Conservation (phyloP, 2,888 invertebrate genomes). For the Antheraea yamamai region DNA sequence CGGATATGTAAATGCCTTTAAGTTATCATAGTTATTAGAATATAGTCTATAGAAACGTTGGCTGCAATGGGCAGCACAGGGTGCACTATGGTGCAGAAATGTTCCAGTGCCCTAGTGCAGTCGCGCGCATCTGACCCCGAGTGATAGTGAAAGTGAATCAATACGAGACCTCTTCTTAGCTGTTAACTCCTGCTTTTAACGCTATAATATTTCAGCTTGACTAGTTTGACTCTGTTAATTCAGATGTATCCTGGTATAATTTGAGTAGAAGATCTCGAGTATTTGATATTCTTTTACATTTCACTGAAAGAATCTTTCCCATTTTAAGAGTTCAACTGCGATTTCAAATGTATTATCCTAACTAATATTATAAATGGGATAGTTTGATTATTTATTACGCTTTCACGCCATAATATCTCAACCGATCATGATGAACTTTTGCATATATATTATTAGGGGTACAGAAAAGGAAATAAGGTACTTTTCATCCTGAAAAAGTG, state of each 20-base stretch:
- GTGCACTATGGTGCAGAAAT: conserved; percentile 67
- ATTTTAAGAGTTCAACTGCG: not conserved
- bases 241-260: not conserved
- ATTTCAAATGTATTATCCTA: too few relatives aligned
- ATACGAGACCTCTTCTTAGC: conserved; percentile 63
- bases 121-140: conserved; percentile 79
- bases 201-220: not conserved
- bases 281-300: not conserved
- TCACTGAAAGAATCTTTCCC: not conserved
- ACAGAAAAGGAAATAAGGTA: too few relatives aligned
- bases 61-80: conserved; percentile 61
- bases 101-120: conserved; percentile 77
- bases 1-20: not conserved
- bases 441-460: too few relatives aligned
- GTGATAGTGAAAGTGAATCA: conserved; percentile 76
- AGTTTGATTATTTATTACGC: too few relatives aligned
- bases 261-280: not conserved
- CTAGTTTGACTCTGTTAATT: not conserved
- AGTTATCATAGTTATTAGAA: not conserved
- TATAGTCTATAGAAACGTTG: conserved; percentile 42
- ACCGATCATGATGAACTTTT: too few relatives aligned
- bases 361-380: too few relatives aligned
- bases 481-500: too few relatives aligned
- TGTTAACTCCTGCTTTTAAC: conserved; percentile 49
- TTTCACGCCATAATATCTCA: too few relatives aligned